These are phyloP conservation scores for Ptychodera flava DNA, from an alignment of 35 echinoderm and acorn worm genomes.

Conservation along the genomic window DNA sequence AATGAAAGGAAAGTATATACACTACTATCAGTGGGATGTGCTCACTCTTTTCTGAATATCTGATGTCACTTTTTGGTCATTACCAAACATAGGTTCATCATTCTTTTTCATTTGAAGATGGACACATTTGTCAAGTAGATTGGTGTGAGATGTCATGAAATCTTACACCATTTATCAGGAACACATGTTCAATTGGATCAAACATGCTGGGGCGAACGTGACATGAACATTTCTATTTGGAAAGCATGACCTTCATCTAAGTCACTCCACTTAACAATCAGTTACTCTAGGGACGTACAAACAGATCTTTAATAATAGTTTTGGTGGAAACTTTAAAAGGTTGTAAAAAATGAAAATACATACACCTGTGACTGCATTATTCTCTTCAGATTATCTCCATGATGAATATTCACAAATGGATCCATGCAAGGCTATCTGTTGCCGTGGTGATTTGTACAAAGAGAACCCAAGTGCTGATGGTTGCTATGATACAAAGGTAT, in stretches of 20 bases:
- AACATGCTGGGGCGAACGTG: neutral
- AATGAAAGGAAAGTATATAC: neutral
- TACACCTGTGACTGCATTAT: too few species aligned
- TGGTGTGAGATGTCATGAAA: neutral
- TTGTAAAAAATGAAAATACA: neutral
- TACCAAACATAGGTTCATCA: neutral
- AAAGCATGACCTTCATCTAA: too few species aligned
- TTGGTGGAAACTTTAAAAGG: neutral
- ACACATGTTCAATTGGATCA: neutral
- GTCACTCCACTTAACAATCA: neutral
- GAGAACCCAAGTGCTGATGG: slow-evolving; percentile 29
- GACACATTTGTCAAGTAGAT: neutral
- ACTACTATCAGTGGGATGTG: neutral
- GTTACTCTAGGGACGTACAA: neutral
- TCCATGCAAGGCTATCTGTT: slow-evolving; percentile 66
- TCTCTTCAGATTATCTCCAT: slow-evolving; percentile 50
- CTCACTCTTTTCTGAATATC: too few species aligned
- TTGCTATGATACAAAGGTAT: slow-evolving; percentile 98
- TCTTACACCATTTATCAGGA: neutral
- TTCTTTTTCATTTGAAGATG: neutral
- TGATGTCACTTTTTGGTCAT: neutral
- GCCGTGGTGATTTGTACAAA: slow-evolving; percentile 62
- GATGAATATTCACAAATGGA: slow-evolving; percentile 79
- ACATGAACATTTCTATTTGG: too few species aligned
- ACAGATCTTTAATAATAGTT: neutral